Percentiles rank a stretch among this genome's conserved stretches.
Conservation (phyloP, 2,888 invertebrate species). For the Norana najaformis region DNA sequence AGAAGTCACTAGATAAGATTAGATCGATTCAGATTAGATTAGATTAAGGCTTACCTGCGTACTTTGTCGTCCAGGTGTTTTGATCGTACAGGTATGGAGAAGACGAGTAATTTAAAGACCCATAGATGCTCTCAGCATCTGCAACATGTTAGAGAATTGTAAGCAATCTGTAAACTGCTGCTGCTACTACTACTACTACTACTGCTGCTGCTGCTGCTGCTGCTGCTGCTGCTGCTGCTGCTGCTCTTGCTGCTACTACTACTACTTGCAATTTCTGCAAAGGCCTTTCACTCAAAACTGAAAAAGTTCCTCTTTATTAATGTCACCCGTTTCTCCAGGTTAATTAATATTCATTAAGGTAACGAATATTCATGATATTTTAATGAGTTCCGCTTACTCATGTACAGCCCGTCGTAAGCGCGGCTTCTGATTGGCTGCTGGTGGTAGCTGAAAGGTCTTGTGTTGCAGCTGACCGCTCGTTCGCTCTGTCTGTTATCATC, state of each 20-base stretch:
- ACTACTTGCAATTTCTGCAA: no score
- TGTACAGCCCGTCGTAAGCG: neutral
- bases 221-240: no score
- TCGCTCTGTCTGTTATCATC: neutral
- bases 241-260: no score
- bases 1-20: no score
- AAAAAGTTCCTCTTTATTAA: neutral
- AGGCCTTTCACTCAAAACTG: neutral
- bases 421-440: slow-evolving; percentile 15
- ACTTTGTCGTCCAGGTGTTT: slow-evolving; percentile 4
- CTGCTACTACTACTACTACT: no score
- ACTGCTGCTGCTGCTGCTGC: no score
- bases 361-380: no score
- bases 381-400: neutral
- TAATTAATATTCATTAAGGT: no score
- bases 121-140: neutral
- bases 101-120: neutral
- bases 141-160: neutral
- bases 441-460: neutral
- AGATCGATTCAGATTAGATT: no score
- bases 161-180: no score
- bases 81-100: neutral
- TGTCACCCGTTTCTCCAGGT: neutral
- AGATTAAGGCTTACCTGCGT: neutral
- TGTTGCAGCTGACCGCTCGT: neutral